Conservation (phyloP, 1,140 invertebrate species). For the Protaetia brevitarsis region DNA sequence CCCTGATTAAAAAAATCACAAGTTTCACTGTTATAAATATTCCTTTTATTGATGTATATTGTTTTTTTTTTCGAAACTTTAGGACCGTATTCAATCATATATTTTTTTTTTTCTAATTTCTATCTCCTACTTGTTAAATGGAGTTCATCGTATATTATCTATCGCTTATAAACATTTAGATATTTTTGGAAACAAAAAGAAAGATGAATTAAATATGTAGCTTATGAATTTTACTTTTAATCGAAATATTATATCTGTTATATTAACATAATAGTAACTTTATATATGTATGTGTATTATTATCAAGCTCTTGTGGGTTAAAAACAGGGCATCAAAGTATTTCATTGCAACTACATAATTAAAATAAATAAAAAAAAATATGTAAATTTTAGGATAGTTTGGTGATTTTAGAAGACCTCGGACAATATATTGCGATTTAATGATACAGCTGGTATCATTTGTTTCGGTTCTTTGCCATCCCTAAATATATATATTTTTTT, state of each 20-base stretch:
- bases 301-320: conserved; percentile 45
- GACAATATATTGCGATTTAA: conserved; percentile 28
- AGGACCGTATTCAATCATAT: conserved; percentile 5
- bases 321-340: conserved; percentile 40
- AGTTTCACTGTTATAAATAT: too few relatives aligned
- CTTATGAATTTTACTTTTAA: conserved; percentile 21
- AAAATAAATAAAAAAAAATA: conserved; percentile 22
- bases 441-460: neutral
- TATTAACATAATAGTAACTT: conserved; percentile 42
- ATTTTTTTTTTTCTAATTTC: conserved; percentile 22
- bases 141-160: conserved; percentile 26
- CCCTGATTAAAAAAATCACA: too few relatives aligned
- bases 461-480: neutral
- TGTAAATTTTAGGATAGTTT: conserved; percentile 29
- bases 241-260: conserved; percentile 29
- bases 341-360: conserved; percentile 23
- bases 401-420: conserved; percentile 41
- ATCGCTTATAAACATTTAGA: conserved; percentile 40
- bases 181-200: conserved; percentile 34
- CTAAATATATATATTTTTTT: neutral
- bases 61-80: neutral
- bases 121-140: neutral
- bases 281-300: conserved; percentile 40
- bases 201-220: neutral
- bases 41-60: conserved; percentile 9